Evolutionary conservation across 2,797 vertebrate species (phyloP).

Genomic region (Acrossocheilus fasciatus): DNA sequence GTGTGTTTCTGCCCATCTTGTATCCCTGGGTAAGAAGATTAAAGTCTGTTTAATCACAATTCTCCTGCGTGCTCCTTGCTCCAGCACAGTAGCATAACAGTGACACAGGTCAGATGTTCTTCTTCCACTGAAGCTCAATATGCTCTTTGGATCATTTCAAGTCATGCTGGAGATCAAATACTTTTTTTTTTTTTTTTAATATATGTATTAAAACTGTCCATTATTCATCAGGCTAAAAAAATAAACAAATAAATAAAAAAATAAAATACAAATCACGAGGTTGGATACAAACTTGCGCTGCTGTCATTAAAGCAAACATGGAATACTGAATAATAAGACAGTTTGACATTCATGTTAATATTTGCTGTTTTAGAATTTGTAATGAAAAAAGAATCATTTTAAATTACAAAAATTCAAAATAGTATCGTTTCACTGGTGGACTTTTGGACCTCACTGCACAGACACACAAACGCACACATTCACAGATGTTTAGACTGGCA

Average conservation of each 20-base stretch:
- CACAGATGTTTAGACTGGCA: slow-evolving; percentile 18
- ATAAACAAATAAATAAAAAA: not conserved
- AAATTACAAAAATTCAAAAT: not conserved
- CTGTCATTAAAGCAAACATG: not conserved
- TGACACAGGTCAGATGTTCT: not conserved
- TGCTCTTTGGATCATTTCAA: not conserved
- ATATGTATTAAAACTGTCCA: not conserved
- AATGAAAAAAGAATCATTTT: not conserved
- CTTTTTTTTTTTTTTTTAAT: too few relatives aligned
- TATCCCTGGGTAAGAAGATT: too few relatives aligned
- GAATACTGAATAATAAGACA: not conserved
- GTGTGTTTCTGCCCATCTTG: too few relatives aligned
- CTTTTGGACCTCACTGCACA: not conserved
- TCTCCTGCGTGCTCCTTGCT: too few relatives aligned
- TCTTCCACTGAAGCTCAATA: slow-evolving; percentile 1
- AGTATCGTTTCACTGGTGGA: not conserved
- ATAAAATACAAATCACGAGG: not conserved
- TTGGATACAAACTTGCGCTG: not conserved
- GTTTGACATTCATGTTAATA: not conserved
- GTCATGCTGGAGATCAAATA: not conserved
- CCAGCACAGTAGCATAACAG: too few relatives aligned
- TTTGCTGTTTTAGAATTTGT: not conserved
- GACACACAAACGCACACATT: slow-evolving; percentile 10
- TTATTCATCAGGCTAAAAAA: not conserved
- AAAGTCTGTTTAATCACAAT: too few relatives aligned